These are phyloP conservation scores for Ibidorhyncha struthersii DNA, from an alignment of 2,113 vertebrate species.

Conservation along the genomic window DNA sequence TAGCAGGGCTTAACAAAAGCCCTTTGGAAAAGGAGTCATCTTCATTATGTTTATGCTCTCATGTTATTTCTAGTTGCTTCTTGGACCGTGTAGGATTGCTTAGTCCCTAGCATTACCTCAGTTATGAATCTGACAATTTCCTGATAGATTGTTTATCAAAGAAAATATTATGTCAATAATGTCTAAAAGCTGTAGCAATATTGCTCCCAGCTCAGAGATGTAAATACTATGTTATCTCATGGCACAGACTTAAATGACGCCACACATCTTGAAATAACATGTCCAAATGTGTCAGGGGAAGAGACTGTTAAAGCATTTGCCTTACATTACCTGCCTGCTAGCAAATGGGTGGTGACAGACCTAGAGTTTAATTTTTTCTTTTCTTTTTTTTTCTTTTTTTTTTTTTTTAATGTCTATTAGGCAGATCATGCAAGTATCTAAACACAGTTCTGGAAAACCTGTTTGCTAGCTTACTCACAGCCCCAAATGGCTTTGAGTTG, in stretches of 20 bases:
- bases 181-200: slow-evolving; percentile 38
- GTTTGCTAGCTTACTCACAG: slow-evolving; percentile 55
- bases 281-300: slow-evolving; percentile 68
- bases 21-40: neutral
- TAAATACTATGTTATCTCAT: slow-evolving; percentile 64
- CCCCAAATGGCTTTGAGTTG: slow-evolving; percentile 40
- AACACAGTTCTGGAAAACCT: slow-evolving; percentile 61
- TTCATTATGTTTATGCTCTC: neutral
- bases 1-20: neutral
- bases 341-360: slow-evolving; percentile 64
- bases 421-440: slow-evolving; percentile 61
- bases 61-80: neutral
- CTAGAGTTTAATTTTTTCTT: slow-evolving; percentile 33
- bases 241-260: slow-evolving; percentile 61
- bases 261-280: slow-evolving; percentile 71
- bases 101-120: neutral
- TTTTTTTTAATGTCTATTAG: slow-evolving; percentile 17
- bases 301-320: slow-evolving; percentile 58
- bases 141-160: slow-evolving; percentile 33
- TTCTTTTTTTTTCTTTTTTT: neutral
- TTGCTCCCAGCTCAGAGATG: slow-evolving; percentile 46
- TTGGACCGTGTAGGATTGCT: neutral
- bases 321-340: slow-evolving; percentile 71
- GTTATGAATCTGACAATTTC: slow-evolving; percentile 25
- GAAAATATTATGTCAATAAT: slow-evolving; percentile 47